Evolutionary conservation across 1,140 invertebrate genomes (phyloP).

Genomic region (Ceratina japonica): DNA sequence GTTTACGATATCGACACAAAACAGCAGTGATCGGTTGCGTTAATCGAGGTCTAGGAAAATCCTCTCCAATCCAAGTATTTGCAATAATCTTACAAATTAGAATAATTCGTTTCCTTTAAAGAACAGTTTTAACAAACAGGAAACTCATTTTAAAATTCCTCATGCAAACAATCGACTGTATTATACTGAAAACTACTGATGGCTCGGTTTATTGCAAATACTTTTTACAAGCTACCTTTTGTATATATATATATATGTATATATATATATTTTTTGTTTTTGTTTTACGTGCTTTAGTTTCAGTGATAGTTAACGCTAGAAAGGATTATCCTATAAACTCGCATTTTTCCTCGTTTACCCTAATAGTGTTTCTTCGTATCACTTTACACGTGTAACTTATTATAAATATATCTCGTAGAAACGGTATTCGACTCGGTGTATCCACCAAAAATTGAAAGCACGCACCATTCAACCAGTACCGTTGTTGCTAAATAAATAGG

Average conservation of each 20-base stretch:
- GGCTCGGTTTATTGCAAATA: conserved; percentile 27
- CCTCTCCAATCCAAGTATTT: conserved; percentile 24
- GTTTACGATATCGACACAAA: neutral
- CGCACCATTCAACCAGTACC: neutral
- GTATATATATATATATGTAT: neutral
- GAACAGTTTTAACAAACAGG: too few species aligned
- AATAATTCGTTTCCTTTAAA: too few species aligned
- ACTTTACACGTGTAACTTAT: conserved; percentile 2
- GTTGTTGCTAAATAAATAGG: conserved; percentile 25
- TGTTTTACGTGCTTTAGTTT: neutral
- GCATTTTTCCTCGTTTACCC: neutral
- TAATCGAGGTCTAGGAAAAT: neutral
- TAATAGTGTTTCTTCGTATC: neutral
- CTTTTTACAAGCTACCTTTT: conserved; percentile 15
- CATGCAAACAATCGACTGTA: neutral
- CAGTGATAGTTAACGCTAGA: neutral
- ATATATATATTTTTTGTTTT: too few species aligned
- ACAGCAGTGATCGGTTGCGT: neutral
- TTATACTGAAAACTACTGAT: neutral
- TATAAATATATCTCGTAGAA: neutral
- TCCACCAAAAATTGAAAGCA: conserved; percentile 15
- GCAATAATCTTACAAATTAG: conserved; percentile 3
- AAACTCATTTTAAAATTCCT: neutral
- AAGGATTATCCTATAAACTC: conserved; percentile 20
- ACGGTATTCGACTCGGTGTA: neutral